phyloP scores from a whole-genome alignment of 2,113 vertebrate species.

The Gallinago paraguaiae region DNA sequence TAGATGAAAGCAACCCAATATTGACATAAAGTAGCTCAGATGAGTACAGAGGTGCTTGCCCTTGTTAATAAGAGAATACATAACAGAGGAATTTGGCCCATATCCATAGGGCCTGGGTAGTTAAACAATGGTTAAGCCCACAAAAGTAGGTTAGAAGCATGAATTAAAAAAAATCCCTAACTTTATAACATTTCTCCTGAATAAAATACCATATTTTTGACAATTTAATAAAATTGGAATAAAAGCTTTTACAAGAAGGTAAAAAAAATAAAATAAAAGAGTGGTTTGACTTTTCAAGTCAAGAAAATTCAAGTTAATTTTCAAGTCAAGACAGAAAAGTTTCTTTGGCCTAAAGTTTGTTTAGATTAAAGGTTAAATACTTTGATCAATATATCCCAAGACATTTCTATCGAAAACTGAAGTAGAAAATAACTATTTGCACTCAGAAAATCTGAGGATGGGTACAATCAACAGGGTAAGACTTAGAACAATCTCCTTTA shows the following conservation, averaged over 20 bases:
- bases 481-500: background rate
- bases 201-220: background rate
- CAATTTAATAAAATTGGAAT: background rate
- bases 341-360: background rate
- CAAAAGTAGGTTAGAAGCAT: background rate
- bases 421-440: background rate
- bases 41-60: background rate
- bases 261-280: background rate
- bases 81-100: background rate
- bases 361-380: background rate
- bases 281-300: background rate
- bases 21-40: background rate
- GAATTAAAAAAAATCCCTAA: background rate
- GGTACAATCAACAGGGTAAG: background rate
- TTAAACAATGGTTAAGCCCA: background rate
- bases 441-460: background rate
- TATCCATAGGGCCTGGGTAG: background rate
- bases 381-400: background rate
- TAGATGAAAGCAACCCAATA: background rate
- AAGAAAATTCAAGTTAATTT: background rate
- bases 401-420: background rate
- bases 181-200: background rate
- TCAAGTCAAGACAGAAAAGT: background rate
- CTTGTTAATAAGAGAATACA: background rate
- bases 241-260: background rate